A percentile compares a stretch with the other conserved stretches of the same genome.
phyloP scores from a whole-genome alignment of 2,888 invertebrate species.

The Pycnomerus fuliginosus region DNA sequence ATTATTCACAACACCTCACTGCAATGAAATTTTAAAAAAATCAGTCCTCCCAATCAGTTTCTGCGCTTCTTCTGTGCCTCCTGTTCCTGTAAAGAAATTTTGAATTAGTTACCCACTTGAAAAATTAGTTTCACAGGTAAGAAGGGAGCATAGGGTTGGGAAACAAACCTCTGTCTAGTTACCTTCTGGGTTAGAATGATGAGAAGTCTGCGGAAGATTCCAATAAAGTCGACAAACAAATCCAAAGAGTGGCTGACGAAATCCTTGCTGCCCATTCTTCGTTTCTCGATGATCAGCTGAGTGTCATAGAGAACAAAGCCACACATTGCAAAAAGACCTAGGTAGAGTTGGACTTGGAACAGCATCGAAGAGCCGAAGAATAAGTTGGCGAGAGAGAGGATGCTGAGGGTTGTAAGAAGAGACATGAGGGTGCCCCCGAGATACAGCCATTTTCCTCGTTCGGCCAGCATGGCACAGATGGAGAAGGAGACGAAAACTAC shows the following conservation, averaged over 20 bases:
- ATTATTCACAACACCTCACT: too few relatives aligned
- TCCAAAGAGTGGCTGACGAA: conserved; percentile 90
- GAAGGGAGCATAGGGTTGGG: not conserved
- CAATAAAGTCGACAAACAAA: conserved; percentile 92
- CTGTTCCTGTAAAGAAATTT: conserved; percentile 46
- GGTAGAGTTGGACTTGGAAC: conserved; percentile 76
- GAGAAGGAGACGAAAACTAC: conserved; percentile 92
- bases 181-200: conserved; percentile 91
- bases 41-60: too few relatives aligned
- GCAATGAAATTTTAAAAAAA: too few relatives aligned
- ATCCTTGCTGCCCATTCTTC: conserved; percentile 86
- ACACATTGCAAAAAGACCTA: conserved; percentile 89
- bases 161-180: conserved; percentile 43
- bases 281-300: conserved; percentile 94
- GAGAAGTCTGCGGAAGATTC: conserved; percentile 88
- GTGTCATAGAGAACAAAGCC: conserved; percentile 96
- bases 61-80: conserved; percentile 48
- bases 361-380: conserved; percentile 82
- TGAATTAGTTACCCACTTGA: conserved; percentile 4
- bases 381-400: conserved; percentile 79
- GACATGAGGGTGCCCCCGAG: conserved; percentile 88
- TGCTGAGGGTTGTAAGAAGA: conserved; percentile 73
- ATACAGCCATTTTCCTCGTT: conserved; percentile 85
- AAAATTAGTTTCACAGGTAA: not conserved
- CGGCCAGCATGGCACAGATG: conserved; percentile 81